Evolutionary conservation across 1,140 invertebrate genomes (phyloP), one percentile per base, ranked within the genome.

Genomic region (Drosophila takahashii): DNA sequence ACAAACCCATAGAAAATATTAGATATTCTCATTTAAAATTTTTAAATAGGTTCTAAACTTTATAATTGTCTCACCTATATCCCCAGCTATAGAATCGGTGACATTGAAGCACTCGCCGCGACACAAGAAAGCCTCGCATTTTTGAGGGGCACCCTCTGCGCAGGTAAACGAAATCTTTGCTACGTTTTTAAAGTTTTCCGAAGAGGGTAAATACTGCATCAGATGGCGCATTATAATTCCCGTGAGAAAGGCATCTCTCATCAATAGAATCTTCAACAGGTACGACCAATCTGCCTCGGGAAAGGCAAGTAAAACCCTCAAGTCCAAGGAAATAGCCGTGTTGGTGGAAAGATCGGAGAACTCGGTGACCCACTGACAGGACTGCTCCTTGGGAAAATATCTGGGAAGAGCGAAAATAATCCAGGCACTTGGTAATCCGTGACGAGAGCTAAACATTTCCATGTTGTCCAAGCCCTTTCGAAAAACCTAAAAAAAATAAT

Each of bases 271-370:
- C 92, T 96, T 96, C 6, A 96, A 92, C 26, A 96, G 78, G 57
- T 96, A 93, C 4, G 94, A 92, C 96, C 96, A 97, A 64, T 95
- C 95, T 0, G 95, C 94, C 78, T 96, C 95, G 0, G 96, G 96
- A 80, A 96, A 96, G n/a, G 95, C 94, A 41, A 95, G 92, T 5
- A 97, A 80, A 0, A 97, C 94, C 26, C 94, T 94, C 13, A 97
- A 79, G 74, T 96, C 96, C 36, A 96, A 84, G 7, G 94, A 94
- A 1, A 96, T 93, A 15, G 94, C 93, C 7, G 94, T 94, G 61
- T 93, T 93, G 8, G 93, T 92, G 0, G 93, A 84, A 5, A 96
- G 77, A 52, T 95, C 93, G 1, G 91, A 89, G 16, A 93, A 93
- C 44, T 92, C 92, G 1, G 92, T 93, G 6, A 93, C 90, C 61